phyloP scores from a whole-genome alignment of 1,140 invertebrate species.

The Heliconius melpomene region DNA sequence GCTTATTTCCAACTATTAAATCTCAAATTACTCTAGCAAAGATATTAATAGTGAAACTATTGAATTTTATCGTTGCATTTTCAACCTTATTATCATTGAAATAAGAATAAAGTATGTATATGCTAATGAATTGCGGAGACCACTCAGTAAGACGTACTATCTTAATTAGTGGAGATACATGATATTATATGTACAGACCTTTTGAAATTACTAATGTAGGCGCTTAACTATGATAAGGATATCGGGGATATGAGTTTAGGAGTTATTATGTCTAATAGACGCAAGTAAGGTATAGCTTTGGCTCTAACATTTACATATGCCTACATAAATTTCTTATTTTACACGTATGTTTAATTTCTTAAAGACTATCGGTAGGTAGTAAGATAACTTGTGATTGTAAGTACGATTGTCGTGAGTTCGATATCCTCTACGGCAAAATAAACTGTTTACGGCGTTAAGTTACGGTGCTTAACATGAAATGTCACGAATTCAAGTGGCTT shows the following conservation, averaged over 20 bases:
- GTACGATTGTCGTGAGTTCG: no score
- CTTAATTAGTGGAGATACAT: conserved; percentile 70
- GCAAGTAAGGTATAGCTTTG: neutral
- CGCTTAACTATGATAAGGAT: conserved; percentile 41
- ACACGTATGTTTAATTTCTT: neutral
- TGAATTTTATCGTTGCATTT: conserved; percentile 26
- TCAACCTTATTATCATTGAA: conserved; percentile 37
- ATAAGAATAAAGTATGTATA: conserved; percentile 41
- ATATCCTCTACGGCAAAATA: no score
- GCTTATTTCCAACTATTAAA: conserved; percentile 26
- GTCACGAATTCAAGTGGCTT: no score
- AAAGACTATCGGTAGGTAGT: no score
- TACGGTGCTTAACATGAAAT: no score
- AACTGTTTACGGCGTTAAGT: no score
- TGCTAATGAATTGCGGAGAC: conserved; percentile 61
- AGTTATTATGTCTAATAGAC: conserved; percentile 16
- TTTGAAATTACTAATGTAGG: conserved; percentile 53
- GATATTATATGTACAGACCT: conserved; percentile 51
- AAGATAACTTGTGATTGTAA: no score
- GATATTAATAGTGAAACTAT: conserved; percentile 30
- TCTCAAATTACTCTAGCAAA: conserved; percentile 17
- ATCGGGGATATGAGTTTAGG: conserved; percentile 32
- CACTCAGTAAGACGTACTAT: conserved; percentile 58
- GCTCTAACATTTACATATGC: neutral
- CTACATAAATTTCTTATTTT: neutral